Conservation (phyloP, 2,888 invertebrate species). For the Phaonia tiefii region DNA sequence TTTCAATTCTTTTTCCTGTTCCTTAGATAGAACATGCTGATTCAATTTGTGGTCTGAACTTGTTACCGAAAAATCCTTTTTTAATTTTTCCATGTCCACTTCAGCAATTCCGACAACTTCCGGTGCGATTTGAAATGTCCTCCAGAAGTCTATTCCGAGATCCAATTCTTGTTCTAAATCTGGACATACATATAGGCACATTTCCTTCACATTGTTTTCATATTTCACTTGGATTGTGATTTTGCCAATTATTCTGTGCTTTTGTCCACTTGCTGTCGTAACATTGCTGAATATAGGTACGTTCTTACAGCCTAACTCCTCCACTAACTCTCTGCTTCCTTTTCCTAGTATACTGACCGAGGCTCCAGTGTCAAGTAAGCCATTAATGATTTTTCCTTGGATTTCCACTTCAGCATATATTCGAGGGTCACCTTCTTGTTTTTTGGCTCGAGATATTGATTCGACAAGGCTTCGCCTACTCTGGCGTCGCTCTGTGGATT, state of each 20-base stretch:
- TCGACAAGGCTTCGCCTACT: no score
- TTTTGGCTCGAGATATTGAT: no score
- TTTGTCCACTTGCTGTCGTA: not conserved
- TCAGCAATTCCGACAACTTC: constrained; percentile 24
- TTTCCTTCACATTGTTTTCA: not conserved
- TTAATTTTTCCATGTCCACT: not conserved
- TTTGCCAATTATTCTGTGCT: not conserved
- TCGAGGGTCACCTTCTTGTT: no score
- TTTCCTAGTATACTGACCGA: no score
- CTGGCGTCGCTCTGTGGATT: no score
- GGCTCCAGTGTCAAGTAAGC: no score
- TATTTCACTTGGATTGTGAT: no score
- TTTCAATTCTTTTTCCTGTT: constrained; percentile 5
- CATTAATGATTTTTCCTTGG: no score
- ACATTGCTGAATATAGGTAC: not conserved
- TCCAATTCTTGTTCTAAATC: constrained; percentile 28
- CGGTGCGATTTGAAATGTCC: not conserved
- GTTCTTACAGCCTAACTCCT: no score
- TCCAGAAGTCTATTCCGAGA: constrained; percentile 38
- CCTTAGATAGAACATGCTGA: not conserved
- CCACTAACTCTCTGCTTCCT: no score
- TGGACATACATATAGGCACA: constrained; percentile 37
- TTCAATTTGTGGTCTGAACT: not conserved
- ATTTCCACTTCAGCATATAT: no score
- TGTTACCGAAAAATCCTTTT: not conserved